Percentiles rank a stretch among this genome's conserved stretches.
Evolutionary conservation across 2,888 invertebrate genomes (phyloP).

Genomic region (Torymus texanus): DNA sequence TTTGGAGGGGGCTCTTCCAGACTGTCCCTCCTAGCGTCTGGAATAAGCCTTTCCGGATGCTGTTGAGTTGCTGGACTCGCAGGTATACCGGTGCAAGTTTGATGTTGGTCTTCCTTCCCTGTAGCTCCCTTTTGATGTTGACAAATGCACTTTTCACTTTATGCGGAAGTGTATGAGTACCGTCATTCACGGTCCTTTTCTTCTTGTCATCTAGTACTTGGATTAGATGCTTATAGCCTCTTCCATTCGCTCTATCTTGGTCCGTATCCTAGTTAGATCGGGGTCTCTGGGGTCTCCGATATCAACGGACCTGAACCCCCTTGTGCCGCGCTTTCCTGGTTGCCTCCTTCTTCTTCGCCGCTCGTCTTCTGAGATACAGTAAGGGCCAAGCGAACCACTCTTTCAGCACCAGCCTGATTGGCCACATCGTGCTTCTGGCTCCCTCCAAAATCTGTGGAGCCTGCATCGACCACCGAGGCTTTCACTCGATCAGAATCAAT

Average conservation of each 20-base stretch:
- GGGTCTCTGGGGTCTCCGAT: too few relatives aligned
- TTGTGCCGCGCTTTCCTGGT: too few relatives aligned
- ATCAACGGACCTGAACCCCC: too few relatives aligned
- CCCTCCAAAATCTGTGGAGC: too few relatives aligned
- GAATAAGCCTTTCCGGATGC: not conserved
- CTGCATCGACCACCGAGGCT: too few relatives aligned
- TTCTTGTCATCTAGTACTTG: not conserved
- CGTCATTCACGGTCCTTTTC: not conserved
- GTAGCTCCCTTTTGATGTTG: not conserved
- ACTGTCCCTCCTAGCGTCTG: not conserved
- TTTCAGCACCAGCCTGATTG: too few relatives aligned
- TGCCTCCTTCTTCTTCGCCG: too few relatives aligned
- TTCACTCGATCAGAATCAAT: too few relatives aligned
- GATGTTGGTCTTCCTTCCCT: not conserved
- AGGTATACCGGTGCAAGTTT: not conserved
- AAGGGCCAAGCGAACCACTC: too few relatives aligned
- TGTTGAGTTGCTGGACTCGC: not conserved
- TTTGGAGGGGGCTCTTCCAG: not conserved
- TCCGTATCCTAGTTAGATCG: not conserved
- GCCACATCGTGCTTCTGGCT: too few relatives aligned
- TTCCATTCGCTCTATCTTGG: not conserved
- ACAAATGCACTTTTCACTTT: not conserved
- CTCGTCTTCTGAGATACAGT: too few relatives aligned
- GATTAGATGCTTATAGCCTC: not conserved
- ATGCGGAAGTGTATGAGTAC: not conserved